Evolutionary conservation across 2,888 invertebrate species (phyloP).

Genomic region (Andrena minutula): DNA sequence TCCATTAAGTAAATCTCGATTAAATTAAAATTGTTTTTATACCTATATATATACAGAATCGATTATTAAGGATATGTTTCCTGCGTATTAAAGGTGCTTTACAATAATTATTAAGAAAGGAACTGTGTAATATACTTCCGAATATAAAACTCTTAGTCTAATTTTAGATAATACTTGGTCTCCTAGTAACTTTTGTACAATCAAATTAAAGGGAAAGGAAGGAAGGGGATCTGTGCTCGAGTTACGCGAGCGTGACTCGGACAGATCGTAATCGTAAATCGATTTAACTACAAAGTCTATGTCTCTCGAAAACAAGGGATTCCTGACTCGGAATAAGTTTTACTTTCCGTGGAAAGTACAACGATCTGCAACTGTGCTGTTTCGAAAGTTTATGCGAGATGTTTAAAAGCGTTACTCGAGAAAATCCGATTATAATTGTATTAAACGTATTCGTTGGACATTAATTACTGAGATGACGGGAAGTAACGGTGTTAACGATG

Average conservation of each 20-base stretch:
- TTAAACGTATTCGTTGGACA: conserved; percentile 1
- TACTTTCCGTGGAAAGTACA: background rate
- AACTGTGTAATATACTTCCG: conserved; percentile 35
- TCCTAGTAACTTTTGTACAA: conserved; percentile 31
- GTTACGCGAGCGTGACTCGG: background rate
- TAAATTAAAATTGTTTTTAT: conserved; percentile 27
- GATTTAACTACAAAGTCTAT: conserved; percentile 14
- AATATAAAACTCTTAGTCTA: conserved; percentile 19
- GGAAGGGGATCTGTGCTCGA: conserved; percentile 23
- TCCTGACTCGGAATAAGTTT: conserved; percentile 19
- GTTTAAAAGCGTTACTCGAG: conserved; percentile 10
- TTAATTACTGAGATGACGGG: conserved; percentile 17
- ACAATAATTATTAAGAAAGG: conserved; percentile 34
- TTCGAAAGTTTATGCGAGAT: background rate
- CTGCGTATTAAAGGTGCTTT: conserved; percentile 50
- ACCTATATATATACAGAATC: conserved; percentile 15
- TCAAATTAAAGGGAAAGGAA: conserved; percentile 10
- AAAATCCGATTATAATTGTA: conserved; percentile 3
- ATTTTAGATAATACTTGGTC: conserved; percentile 25
- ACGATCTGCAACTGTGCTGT: no score
- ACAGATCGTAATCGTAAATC: background rate
- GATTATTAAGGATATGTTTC: conserved; percentile 41
- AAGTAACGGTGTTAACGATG: conserved; percentile 27
- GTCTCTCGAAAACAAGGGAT: conserved; percentile 14
- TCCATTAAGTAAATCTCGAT: conserved; percentile 20